These are phyloP conservation scores for Scophthalmus maximus DNA, from an alignment of 2,113 vertebrate genomes.

Conservation along the genomic window DNA sequence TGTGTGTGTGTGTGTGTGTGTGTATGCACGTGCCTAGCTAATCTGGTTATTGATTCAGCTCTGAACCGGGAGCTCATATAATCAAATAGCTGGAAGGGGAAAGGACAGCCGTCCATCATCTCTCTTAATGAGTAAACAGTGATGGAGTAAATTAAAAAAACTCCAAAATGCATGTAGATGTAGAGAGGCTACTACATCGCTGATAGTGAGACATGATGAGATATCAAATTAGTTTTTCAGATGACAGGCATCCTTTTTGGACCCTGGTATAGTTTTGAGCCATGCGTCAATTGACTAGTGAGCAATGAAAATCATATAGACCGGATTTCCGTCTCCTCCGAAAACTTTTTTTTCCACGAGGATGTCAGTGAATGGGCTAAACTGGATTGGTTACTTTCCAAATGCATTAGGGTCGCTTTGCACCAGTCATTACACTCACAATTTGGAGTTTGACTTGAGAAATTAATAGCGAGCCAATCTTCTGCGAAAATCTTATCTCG, in stretches of 20 bases:
- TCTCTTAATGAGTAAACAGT: slow-evolving; percentile 74
- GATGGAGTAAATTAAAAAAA: slow-evolving; percentile 68
- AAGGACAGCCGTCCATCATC: slow-evolving; percentile 77
- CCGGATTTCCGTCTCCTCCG: background rate
- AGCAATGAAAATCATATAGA: too few relatives aligned
- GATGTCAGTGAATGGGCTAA: background rate
- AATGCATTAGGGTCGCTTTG: slow-evolving; percentile 25
- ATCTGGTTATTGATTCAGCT: slow-evolving; percentile 78
- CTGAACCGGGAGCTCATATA: slow-evolving; percentile 75
- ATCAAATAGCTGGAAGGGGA: slow-evolving; percentile 77
- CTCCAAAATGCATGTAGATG: slow-evolving; percentile 48
- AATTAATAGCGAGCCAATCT: slow-evolving; percentile 39
- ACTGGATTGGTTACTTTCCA: slow-evolving; percentile 23
- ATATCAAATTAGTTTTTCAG: slow-evolving; percentile 10
- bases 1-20: slow-evolving; percentile 6
- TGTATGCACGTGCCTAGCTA: slow-evolving; percentile 41
- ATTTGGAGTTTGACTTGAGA: slow-evolving; percentile 50
- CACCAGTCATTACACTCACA: slow-evolving; percentile 46
- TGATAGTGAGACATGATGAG: slow-evolving; percentile 21
- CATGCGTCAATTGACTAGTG: too few relatives aligned
- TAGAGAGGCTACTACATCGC: slow-evolving; percentile 25
- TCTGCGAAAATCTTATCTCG: slow-evolving; percentile 55
- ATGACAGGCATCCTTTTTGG: background rate
- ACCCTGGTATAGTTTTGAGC: too few relatives aligned
- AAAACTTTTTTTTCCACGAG: background rate